phyloP scores from a whole-genome alignment of 1,140 invertebrate genomes.

The Mactra quadrangularis region DNA sequence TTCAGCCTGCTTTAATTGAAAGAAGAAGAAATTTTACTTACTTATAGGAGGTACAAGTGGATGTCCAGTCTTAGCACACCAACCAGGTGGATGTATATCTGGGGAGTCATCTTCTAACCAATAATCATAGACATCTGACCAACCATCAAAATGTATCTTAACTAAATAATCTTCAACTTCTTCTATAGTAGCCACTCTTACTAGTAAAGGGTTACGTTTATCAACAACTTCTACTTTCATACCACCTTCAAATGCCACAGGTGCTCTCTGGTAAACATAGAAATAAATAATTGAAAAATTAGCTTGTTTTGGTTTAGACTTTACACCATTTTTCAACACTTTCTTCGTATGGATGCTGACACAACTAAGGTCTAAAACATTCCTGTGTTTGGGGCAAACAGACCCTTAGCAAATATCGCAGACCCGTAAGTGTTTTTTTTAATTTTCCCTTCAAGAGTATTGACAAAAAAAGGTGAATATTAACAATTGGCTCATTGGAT shows the following conservation, averaged over 20 bases:
- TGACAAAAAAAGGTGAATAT: too few relatives aligned
- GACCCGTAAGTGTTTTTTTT: too few relatives aligned
- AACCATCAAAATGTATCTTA: constrained; percentile 95
- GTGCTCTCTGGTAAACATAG: constrained; percentile 76
- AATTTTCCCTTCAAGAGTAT: too few relatives aligned
- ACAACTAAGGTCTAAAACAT: too few relatives aligned
- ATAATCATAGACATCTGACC: constrained; percentile 93
- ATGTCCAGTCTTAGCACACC: constrained; percentile 91
- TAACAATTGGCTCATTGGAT: too few relatives aligned
- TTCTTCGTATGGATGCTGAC: too few relatives aligned
- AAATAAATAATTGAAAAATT: too few relatives aligned
- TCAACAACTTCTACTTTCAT: constrained; percentile 82
- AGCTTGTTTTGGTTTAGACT: too few relatives aligned
- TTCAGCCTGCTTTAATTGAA: too few relatives aligned
- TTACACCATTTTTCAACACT: too few relatives aligned
- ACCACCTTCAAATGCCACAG: constrained; percentile 81
- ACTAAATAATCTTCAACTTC: constrained; percentile 93
- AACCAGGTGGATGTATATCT: constrained; percentile 81
- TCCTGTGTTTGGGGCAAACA: too few relatives aligned
- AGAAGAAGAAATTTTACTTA: constrained; percentile 48
- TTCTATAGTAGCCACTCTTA: constrained; percentile 93
- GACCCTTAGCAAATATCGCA: too few relatives aligned
- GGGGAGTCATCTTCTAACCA: constrained; percentile 88
- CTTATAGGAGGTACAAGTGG: constrained; percentile 85
- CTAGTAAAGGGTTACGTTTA: constrained; percentile 89